These are phyloP conservation scores for Cephus pygmeus DNA, from an alignment of 2,888 invertebrate species.

Conservation along the genomic window DNA sequence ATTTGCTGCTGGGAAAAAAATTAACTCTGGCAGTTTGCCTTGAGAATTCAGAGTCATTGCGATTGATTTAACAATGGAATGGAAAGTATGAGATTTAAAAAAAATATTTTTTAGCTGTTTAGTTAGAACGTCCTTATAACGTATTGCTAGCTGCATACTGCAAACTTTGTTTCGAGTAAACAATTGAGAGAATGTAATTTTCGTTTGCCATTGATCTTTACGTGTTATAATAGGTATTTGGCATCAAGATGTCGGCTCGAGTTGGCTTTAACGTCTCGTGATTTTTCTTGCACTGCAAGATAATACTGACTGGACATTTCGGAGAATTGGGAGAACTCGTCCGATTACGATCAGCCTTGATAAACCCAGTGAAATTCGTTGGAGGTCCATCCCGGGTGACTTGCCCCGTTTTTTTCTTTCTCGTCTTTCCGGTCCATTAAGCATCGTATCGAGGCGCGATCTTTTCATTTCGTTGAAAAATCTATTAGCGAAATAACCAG, in stretches of 20 bases:
- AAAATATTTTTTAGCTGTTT: background rate
- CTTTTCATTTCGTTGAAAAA: conserved; percentile 48
- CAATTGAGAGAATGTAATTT: background rate
- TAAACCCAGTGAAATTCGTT: background rate
- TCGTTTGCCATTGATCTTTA: background rate
- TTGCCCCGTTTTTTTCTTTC: conserved; percentile 26
- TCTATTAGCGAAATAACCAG: conserved; percentile 46
- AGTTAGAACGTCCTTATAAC: background rate
- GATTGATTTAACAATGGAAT: background rate
- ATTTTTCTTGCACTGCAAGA: background rate
- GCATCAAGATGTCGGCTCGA: background rate
- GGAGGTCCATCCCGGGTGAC: conserved; percentile 11
- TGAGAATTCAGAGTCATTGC: background rate
- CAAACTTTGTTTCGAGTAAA: background rate
- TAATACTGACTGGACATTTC: background rate
- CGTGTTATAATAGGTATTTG: background rate
- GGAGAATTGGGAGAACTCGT: background rate
- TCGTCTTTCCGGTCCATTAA: conserved; percentile 46
- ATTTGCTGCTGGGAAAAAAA: background rate
- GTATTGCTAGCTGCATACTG: background rate
- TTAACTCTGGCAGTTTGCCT: background rate
- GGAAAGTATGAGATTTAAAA: background rate
- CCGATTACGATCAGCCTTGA: background rate
- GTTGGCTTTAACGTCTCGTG: background rate
- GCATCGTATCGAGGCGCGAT: conserved; percentile 40